Evolutionary conservation across 2,113 vertebrate species (phyloP).

Genomic region (Alaudala cheleensis): DNA sequence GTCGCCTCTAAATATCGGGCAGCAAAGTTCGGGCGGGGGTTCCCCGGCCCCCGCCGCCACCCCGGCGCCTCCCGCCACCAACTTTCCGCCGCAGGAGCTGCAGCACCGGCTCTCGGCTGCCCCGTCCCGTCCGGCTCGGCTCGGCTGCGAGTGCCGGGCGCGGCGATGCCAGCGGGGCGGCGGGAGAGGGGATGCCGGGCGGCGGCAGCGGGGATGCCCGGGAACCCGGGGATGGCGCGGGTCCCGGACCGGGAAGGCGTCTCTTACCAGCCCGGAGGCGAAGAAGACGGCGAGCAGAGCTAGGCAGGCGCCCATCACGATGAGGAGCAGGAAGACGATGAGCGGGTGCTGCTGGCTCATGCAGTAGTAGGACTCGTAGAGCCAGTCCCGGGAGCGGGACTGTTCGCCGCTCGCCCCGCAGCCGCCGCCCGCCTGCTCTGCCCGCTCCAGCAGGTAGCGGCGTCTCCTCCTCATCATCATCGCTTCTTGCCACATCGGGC

Average conservation of each 20-base stretch:
- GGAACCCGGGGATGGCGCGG: neutral
- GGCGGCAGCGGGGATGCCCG: neutral
- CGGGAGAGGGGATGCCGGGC: neutral
- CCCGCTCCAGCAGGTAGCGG: slow-evolving; percentile 82
- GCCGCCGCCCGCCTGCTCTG: slow-evolving; percentile 60
- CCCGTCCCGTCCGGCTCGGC: neutral
- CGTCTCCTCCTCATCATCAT: slow-evolving; percentile 88
- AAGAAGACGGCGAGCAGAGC: slow-evolving; percentile 96
- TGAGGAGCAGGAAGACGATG: slow-evolving; percentile 95
- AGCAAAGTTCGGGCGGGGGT: slow-evolving; percentile 2
- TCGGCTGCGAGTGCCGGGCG: neutral
- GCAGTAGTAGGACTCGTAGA: slow-evolving; percentile 96
- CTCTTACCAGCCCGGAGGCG: slow-evolving; percentile 94
- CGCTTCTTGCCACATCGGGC: slow-evolving; percentile 85
- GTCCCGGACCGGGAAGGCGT: neutral
- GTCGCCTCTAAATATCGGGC: neutral
- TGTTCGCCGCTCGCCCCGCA: slow-evolving; percentile 64
- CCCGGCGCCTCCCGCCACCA: neutral
- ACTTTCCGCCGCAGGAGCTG: neutral
- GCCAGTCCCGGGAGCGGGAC: slow-evolving; percentile 89
- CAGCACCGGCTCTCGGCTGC: neutral
- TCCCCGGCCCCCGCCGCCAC: neutral
- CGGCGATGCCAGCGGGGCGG: neutral
- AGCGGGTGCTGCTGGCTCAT: slow-evolving; percentile 99
- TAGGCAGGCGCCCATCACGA: slow-evolving; percentile 96